phyloP scores from a whole-genome alignment of 2,113 vertebrate species.

The Ranitomeya imitator region DNA sequence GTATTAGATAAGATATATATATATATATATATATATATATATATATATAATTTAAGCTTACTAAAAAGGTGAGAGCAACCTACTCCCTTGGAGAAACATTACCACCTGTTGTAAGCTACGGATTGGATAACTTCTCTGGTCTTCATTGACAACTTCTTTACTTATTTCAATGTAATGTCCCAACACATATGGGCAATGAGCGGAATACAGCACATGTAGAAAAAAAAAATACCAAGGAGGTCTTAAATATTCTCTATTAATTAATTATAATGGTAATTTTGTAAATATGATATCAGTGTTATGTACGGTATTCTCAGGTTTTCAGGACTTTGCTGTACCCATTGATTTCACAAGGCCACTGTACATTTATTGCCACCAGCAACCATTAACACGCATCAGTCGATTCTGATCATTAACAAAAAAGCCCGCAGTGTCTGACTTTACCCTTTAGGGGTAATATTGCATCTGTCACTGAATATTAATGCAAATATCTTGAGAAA shows the following conservation, averaged over 20 bases:
- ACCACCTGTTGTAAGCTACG: too few relatives aligned
- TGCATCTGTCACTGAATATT: conserved; percentile 18
- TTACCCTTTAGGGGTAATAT: conserved; percentile 43
- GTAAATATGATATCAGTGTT: neutral
- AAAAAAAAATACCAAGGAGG: neutral
- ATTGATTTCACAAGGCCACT: conserved; percentile 31
- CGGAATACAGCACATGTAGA: neutral
- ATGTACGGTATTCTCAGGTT: neutral
- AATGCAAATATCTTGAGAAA: conserved; percentile 28
- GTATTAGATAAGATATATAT: too few relatives aligned
- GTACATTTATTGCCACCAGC: conserved; percentile 34
- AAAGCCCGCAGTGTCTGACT: conserved; percentile 37
- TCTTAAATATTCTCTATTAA: neutral
- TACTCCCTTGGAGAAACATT: too few relatives aligned
- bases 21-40: too few relatives aligned
- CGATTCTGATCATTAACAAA: conserved; percentile 42
- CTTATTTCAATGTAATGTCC: neutral
- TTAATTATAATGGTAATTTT: neutral
- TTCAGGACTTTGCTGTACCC: neutral
- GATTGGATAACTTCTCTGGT: neutral
- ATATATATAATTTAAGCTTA: neutral
- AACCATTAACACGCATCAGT: conserved; percentile 33
- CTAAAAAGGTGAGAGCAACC: neutral
- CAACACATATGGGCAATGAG: neutral
- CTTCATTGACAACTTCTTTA: neutral